These are phyloP conservation scores for Etheostoma nigrum DNA, from an alignment of 2,797 vertebrate species.

Conservation along the genomic window DNA sequence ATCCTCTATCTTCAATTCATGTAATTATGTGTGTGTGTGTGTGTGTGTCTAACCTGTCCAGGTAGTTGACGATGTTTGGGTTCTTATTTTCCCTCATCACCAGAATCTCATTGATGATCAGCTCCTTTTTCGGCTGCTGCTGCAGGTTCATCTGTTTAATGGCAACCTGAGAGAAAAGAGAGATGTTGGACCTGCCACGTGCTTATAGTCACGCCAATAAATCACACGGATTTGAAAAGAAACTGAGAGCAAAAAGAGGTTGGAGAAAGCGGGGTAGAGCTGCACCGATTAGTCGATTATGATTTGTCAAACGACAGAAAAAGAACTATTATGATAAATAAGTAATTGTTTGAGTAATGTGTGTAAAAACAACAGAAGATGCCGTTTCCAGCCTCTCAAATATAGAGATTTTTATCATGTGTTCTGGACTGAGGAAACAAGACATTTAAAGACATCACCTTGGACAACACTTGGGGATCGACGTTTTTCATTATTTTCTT, in stretches of 20 bases:
- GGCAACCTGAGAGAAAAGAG: constrained; percentile 86
- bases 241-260: background rate
- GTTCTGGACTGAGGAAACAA: too few species aligned
- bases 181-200: background rate
- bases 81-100: constrained; percentile 99
- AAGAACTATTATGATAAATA: too few species aligned
- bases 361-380: too few species aligned
- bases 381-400: too few species aligned
- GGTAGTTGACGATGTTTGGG: constrained; percentile 97
- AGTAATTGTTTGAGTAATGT: too few species aligned
- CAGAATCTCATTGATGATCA: constrained; percentile 98
- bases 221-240: background rate
- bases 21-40: background rate
- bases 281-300: too few species aligned
- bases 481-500: too few species aligned
- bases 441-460: too few species aligned
- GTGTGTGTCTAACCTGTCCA: constrained; percentile 89
- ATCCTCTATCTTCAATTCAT: background rate
- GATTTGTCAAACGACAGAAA: too few species aligned
- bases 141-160: constrained; percentile 99
- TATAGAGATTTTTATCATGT: too few species aligned
- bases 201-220: background rate
- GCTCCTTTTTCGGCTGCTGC: constrained; percentile 97
- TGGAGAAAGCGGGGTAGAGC: background rate
- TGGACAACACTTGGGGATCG: too few species aligned